Percentiles rank a stretch among this genome's conserved stretches.
Conservation (phyloP, 2,888 invertebrate species). For the Agrilus biguttatus region DNA sequence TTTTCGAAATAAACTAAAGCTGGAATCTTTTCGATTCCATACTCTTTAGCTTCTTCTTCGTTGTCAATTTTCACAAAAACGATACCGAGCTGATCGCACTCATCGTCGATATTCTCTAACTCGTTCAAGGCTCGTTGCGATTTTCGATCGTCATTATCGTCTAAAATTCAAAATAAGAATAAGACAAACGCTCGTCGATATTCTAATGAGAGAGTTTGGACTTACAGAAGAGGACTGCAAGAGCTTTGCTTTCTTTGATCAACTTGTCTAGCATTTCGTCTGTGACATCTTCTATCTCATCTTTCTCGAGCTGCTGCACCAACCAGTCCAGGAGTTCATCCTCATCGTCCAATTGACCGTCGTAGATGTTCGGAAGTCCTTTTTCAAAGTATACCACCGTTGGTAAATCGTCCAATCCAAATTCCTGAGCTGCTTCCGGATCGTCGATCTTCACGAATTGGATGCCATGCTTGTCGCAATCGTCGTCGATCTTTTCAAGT, state of each 20-base stretch:
- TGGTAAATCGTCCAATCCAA: conserved; percentile 70
- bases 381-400: conserved; percentile 88
- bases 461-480: conserved; percentile 82
- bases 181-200: background rate
- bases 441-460: conserved; percentile 91
- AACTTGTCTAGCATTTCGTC: conserved; percentile 87
- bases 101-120: conserved; percentile 87
- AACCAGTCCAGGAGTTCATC: conserved; percentile 82
- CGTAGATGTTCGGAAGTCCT: conserved; percentile 83
- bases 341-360: conserved; percentile 79
- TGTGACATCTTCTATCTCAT: conserved; percentile 89
- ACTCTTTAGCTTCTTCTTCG: conserved; percentile 76
- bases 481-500: conserved; percentile 86
- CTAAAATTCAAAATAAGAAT: conserved; percentile 38
- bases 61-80: conserved; percentile 89
- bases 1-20: conserved; percentile 69
- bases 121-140: conserved; percentile 75
- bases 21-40: conserved; percentile 80
- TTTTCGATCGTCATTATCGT: conserved; percentile 79
- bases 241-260: conserved; percentile 74
- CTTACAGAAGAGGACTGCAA: conserved; percentile 86
- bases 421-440: conserved; percentile 65
- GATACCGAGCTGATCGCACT: conserved; percentile 77
- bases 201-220: conserved; percentile 9
- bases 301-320: conserved; percentile 72